These are phyloP conservation scores for Leuctra nigra DNA, from an alignment of 2,888 invertebrate species.

Conservation along the genomic window DNA sequence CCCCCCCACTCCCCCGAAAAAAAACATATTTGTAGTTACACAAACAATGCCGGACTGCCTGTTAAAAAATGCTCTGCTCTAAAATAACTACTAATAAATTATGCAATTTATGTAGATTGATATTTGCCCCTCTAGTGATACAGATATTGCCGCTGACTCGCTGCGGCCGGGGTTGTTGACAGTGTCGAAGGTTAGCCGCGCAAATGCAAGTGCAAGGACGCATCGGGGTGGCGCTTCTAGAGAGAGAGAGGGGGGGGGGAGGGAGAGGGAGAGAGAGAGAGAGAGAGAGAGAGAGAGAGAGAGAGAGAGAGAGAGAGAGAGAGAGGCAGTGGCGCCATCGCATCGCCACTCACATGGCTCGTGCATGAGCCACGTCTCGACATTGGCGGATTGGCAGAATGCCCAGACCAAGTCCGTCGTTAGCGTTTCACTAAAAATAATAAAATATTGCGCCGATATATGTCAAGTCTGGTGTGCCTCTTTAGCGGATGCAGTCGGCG, in stretches of 20 bases:
- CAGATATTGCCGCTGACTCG: neutral
- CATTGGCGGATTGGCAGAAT: neutral
- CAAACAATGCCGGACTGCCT: too few species aligned
- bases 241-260: neutral
- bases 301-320: neutral
- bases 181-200: neutral
- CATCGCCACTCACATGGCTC: too few species aligned
- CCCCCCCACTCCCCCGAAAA: too few species aligned
- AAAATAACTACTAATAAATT: too few species aligned
- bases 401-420: constrained; percentile 6
- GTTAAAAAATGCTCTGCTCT: too few species aligned
- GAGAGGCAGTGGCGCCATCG: neutral
- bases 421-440: constrained; percentile 3
- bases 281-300: constrained; percentile 13
- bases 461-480: too few species aligned
- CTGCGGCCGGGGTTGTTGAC: constrained; percentile 3
- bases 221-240: too few species aligned
- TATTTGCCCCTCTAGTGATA: neutral
- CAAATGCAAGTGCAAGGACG: too few species aligned
- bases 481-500: too few species aligned
- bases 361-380: too few species aligned
- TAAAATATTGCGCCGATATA: neutral
- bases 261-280: neutral
- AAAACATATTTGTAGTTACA: too few species aligned
- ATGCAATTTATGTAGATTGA: too few species aligned